phyloP scores from a whole-genome alignment of 1,140 invertebrate genomes.

The Platorchestia sp. region DNA sequence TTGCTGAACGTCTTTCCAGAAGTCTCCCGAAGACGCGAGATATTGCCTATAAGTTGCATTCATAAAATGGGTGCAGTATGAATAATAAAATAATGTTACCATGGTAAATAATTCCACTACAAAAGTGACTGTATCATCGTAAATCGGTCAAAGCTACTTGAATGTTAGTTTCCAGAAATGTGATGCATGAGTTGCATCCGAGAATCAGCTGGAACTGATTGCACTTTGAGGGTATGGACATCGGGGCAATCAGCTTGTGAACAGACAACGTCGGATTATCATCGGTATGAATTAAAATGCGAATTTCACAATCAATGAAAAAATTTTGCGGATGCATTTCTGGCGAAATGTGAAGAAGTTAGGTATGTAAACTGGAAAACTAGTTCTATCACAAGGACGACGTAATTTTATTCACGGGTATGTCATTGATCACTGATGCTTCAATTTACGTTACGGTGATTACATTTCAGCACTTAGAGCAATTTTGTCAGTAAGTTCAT shows the following conservation, averaged over 20 bases:
- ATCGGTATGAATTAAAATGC: not conserved
- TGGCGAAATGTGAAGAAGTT: not conserved
- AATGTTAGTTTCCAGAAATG: too few species aligned
- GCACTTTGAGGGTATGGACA: not conserved
- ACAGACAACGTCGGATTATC: not conserved
- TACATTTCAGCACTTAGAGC: too few species aligned
- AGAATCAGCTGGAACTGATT: not conserved
- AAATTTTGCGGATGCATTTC: not conserved
- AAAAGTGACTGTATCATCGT: too few species aligned
- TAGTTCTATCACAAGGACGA: not conserved
- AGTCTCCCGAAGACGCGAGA: too few species aligned
- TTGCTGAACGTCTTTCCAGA: too few species aligned
- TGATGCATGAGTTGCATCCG: too few species aligned
- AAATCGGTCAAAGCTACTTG: too few species aligned
- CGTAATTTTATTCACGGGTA: not conserved
- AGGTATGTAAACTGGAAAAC: not conserved
- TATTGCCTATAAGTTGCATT: too few species aligned
- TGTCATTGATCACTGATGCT: not conserved
- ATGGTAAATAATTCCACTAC: too few species aligned
- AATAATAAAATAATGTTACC: too few species aligned
- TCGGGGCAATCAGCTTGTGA: not conserved
- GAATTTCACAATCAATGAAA: not conserved
- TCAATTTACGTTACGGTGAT: not conserved
- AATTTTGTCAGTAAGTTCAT: too few species aligned
- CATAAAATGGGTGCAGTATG: too few species aligned